Base-by-base conservation (phyloP, 1,140 invertebrate species). In the Steinernema khuongi region DNA sequence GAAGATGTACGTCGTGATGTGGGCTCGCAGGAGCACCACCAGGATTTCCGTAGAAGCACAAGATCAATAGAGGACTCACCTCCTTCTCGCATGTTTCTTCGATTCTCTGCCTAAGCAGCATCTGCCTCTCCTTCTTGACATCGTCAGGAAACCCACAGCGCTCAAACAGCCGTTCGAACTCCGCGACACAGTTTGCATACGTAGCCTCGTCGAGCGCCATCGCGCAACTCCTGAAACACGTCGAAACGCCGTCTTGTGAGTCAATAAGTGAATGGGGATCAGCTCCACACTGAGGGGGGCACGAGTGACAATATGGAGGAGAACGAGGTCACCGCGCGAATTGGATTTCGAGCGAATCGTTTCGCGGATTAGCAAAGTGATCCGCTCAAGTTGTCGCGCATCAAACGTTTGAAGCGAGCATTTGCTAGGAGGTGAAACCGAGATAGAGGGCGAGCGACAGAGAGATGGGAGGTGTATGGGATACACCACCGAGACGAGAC, bases 291-390 rank as follows among this genome's bases (percentile, higher is more conserved):
- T 41, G 36, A 7, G 36, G n/a, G 7, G 7, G 36, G 7, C 7
- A 41, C 36, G 7, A 41, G 7, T 14, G 4, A 60, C 26, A 60
- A 60, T 60, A 60, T n/a, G n/a, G n/a, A n/a, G n/a, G 50, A 14
- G 50, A 60, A 60, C 50, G 50, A 60, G 50, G 50, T 60, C 50
- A 60, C 50, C 22, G 50, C n/a, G n/a, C 19, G 50, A 60, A 60
- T 60, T 60, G 50, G 50, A 60, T 60, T 22, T 7, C 50, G 19
- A 22, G 4, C 11, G 50, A 4, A 17, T 11, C 11, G 22, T 7
- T 26, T 60, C 4, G 26, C 50, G 50, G 7, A n/a, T n/a, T n/a
- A 41, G 7, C 14, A 26, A 11, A 26, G 22, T n/a, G 26, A 60
- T 60, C 50, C 14, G 50, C 50, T 60, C 50, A 60, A 60, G 50